phyloP scores from a whole-genome alignment of 2,113 vertebrate genomes.

The Pseudorectes ferrugineus region DNA sequence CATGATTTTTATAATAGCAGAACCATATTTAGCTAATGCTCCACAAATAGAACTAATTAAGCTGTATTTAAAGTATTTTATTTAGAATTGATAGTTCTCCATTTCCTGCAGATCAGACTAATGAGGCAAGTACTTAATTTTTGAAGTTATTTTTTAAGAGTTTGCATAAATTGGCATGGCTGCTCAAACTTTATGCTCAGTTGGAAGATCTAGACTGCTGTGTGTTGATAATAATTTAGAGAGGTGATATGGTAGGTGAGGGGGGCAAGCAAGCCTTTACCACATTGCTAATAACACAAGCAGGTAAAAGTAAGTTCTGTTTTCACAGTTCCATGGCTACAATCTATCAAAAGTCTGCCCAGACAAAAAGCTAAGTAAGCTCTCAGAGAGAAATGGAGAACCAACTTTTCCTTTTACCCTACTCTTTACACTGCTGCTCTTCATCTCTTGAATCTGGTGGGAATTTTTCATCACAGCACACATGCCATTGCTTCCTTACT shows the following conservation, averaged over 20 bases:
- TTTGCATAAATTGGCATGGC: neutral
- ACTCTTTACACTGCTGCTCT: neutral
- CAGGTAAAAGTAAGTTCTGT: neutral
- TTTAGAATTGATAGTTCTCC: neutral
- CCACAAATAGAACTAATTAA: slow-evolving; percentile 15
- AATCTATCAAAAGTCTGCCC: neutral
- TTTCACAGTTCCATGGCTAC: neutral
- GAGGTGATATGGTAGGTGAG: neutral
- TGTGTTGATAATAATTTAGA: neutral
- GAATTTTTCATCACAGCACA: neutral
- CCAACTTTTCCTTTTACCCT: rapidly evolving
- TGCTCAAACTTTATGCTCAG: neutral
- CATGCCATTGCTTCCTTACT: neutral
- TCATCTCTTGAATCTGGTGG: neutral
- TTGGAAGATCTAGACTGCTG: neutral
- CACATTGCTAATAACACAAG: neutral
- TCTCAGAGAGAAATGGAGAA: neutral
- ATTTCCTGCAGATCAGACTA: slow-evolving; percentile 30
- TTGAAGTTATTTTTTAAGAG: neutral
- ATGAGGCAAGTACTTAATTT: neutral
- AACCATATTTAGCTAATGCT: neutral
- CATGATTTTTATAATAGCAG: neutral
- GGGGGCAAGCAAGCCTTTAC: neutral
- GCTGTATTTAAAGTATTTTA: slow-evolving; percentile 24
- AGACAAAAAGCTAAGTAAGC: neutral